A percentile compares a stretch with the other conserved stretches of the same genome.
Evolutionary conservation across 2,113 vertebrate species (phyloP).

Genomic region (Alaudala cheleensis): DNA sequence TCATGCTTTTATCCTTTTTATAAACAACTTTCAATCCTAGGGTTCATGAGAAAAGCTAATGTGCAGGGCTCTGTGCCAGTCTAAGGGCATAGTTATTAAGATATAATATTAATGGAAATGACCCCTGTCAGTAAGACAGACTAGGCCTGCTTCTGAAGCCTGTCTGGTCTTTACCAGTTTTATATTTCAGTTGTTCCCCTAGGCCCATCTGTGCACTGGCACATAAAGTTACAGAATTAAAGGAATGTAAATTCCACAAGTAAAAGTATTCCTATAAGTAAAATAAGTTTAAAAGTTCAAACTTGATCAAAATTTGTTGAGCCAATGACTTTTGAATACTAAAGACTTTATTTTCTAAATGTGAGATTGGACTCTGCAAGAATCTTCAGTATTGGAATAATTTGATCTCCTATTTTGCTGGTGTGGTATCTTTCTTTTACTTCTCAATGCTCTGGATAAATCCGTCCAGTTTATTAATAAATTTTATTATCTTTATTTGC

Average conservation of each 20-base stretch:
- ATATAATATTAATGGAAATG: conserved; percentile 54
- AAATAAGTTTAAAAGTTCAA: background rate
- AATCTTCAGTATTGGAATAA: background rate
- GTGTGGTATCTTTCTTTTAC: background rate
- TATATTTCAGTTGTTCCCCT: conserved; percentile 1
- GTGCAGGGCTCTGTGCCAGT: background rate
- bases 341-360: background rate
- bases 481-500: background rate
- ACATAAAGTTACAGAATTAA: background rate
- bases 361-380: background rate
- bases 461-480: background rate
- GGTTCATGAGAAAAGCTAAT: conserved; percentile 35
- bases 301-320: background rate
- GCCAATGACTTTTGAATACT: background rate
- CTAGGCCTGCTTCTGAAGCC: conserved; percentile 30
- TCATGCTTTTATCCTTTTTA: conserved; percentile 7
- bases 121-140: conserved; percentile 37
- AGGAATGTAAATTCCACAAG: background rate
- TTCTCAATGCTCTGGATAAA: background rate
- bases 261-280: background rate
- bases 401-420: background rate
- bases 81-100: conserved; percentile 14
- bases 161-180: background rate
- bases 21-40: conserved; percentile 9
- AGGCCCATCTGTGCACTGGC: background rate